Conservation (phyloP, 2,797 vertebrate species). For the Alcedo quadribrachys region DNA sequence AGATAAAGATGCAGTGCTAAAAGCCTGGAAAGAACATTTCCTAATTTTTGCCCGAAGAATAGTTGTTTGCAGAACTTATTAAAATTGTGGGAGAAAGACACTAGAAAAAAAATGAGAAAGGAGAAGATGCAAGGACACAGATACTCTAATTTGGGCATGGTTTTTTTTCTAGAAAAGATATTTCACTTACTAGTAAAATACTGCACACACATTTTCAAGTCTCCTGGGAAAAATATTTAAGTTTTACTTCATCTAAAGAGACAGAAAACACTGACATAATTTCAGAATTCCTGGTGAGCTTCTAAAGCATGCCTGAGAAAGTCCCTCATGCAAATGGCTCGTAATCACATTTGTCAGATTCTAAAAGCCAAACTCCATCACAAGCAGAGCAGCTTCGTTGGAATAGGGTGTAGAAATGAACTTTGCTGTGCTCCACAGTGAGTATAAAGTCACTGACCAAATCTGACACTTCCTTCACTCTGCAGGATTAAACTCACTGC, state of each 20-base stretch:
- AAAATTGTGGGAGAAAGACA: conserved; percentile 13
- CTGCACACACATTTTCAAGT: neutral
- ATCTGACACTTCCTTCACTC: conserved; percentile 7
- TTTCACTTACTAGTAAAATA: neutral
- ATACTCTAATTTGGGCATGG: neutral
- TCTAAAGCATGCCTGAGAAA: conserved; percentile 55
- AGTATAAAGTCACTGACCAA: conserved; percentile 21
- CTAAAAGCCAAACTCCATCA: conserved; percentile 32
- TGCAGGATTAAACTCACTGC: neutral
- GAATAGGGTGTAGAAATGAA: conserved; percentile 16
- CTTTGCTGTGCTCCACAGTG: neutral
- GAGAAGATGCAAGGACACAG: neutral
- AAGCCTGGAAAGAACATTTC: conserved; percentile 69
- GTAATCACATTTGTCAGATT: neutral
- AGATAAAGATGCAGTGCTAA: conserved; percentile 58
- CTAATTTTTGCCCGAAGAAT: conserved; percentile 57
- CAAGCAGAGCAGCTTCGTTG: conserved; percentile 32
- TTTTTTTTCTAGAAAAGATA: neutral
- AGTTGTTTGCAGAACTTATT: conserved; percentile 37
- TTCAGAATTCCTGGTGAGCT: conserved; percentile 37
- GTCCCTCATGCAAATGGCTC: conserved; percentile 68
- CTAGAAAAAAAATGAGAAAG: neutral
- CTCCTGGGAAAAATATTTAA: conserved; percentile 1
- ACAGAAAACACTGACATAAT: conserved; percentile 12
- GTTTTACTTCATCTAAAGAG: neutral